Conservation (phyloP, 2,113 vertebrate genomes). For the Pica pica region DNA sequence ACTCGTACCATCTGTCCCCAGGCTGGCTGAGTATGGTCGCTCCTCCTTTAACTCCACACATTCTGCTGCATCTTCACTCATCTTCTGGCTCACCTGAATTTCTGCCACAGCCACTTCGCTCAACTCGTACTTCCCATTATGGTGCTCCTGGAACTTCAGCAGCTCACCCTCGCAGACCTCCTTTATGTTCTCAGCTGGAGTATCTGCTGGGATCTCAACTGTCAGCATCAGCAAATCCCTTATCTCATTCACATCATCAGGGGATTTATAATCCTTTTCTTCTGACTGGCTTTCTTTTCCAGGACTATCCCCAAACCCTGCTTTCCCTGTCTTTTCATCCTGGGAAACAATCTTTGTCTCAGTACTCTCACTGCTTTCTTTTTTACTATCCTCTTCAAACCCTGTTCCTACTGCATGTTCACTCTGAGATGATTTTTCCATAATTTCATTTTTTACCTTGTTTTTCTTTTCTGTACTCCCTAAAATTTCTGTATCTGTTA, state of each 20-base stretch:
- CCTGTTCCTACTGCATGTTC: not conserved
- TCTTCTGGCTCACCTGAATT: not conserved
- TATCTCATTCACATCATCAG: constrained; percentile 64
- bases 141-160: constrained; percentile 3
- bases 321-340: not conserved
- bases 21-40: not conserved
- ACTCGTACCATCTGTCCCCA: not conserved
- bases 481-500: not conserved
- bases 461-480: not conserved
- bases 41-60: not conserved
- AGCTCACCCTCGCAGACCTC: not conserved
- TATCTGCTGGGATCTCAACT: constrained; percentile 30
- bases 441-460: not conserved
- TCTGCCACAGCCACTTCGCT: not conserved
- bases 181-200: not conserved
- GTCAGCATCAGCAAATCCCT: constrained; percentile 57
- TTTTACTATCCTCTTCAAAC: not conserved
- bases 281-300: not conserved
- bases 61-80: not conserved
- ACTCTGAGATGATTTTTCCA: not conserved
- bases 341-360: not conserved
- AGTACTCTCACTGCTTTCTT: not conserved
- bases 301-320: not conserved
- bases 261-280: not conserved
- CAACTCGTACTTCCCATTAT: not conserved